phyloP scores from a whole-genome alignment of 2,113 vertebrate species.

The Ptyas mucosa region DNA sequence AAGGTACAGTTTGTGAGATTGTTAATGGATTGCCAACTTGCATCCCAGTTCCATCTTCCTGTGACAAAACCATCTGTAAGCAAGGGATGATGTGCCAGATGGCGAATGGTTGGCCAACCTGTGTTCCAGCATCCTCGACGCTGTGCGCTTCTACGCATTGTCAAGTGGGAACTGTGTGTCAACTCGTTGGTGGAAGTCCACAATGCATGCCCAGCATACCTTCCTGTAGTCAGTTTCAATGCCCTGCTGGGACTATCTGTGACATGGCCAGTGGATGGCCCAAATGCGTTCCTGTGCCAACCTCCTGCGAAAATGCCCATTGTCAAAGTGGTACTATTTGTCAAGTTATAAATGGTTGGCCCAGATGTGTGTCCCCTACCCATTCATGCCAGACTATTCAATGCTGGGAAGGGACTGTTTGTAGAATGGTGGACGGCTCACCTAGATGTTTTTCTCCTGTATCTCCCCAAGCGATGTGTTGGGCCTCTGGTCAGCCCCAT shows the following conservation, averaged over 20 bases:
- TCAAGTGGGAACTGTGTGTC: not conserved
- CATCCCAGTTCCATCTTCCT: not conserved
- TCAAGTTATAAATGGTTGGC: not conserved
- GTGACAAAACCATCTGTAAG: not conserved
- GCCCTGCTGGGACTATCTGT: not conserved
- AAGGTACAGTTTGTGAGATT: not conserved
- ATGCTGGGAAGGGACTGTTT: conserved; percentile 4
- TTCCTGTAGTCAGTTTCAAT: not conserved
- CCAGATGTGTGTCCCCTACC: not conserved
- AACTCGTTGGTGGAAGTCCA: not conserved
- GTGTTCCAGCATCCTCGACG: not conserved
- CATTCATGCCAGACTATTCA: not conserved
- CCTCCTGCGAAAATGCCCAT: not conserved
- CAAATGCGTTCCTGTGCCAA: not conserved
- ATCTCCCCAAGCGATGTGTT: conserved; percentile 7
- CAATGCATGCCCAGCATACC: not conserved
- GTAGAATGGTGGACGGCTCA: conserved; percentile 1
- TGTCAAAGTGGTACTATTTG: not conserved
- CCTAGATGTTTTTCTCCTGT: conserved; percentile 10
- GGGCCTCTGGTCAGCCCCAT: conserved; percentile 38
- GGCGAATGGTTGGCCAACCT: not conserved
- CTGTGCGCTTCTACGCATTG: not conserved
- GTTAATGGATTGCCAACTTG: not conserved
- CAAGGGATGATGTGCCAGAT: not conserved
- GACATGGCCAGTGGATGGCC: not conserved